phyloP scores from a whole-genome alignment of 2,113 vertebrate genomes.

The Lutjanus erythropterus region DNA sequence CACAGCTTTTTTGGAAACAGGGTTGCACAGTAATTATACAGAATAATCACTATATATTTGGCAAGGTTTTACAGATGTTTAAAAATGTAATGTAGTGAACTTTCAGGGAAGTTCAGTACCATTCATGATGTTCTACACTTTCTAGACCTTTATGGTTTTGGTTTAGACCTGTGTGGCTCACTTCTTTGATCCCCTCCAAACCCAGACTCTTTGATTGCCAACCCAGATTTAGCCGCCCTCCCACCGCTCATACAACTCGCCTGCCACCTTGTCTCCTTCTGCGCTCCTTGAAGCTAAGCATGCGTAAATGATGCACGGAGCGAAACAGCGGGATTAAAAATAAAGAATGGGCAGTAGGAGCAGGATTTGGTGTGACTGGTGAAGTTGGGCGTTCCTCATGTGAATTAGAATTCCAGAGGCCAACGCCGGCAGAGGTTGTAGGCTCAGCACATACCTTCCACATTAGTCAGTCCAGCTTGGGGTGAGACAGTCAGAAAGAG shows the following conservation, averaged over 20 bases:
- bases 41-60: not conserved
- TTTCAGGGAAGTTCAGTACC: not conserved
- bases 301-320: conserved; percentile 69
- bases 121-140: conserved; percentile 8
- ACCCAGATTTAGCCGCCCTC: conserved; percentile 64
- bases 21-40: not conserved
- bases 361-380: conserved; percentile 73
- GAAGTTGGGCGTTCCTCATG: conserved; percentile 76
- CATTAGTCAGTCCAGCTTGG: conserved; percentile 76
- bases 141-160: conserved; percentile 48
- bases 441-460: conserved; percentile 85
- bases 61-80: not conserved
- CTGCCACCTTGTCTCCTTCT: conserved; percentile 51
- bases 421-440: conserved; percentile 72
- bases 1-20: too few species aligned
- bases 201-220: conserved; percentile 67
- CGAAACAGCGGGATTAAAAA: conserved; percentile 67
- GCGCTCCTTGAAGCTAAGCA: conserved; percentile 69
- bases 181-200: conserved; percentile 64
- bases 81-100: conserved; percentile 2
- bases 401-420: conserved; percentile 83
- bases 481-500: conserved; percentile 61
- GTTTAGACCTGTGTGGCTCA: conserved; percentile 69
- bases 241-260: conserved; percentile 22
- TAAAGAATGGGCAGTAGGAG: conserved; percentile 64